Evolutionary conservation across 2,888 invertebrate genomes (phyloP), one percentile per base, ranked within the genome.

Genomic region (Xylophagus ater): DNA sequence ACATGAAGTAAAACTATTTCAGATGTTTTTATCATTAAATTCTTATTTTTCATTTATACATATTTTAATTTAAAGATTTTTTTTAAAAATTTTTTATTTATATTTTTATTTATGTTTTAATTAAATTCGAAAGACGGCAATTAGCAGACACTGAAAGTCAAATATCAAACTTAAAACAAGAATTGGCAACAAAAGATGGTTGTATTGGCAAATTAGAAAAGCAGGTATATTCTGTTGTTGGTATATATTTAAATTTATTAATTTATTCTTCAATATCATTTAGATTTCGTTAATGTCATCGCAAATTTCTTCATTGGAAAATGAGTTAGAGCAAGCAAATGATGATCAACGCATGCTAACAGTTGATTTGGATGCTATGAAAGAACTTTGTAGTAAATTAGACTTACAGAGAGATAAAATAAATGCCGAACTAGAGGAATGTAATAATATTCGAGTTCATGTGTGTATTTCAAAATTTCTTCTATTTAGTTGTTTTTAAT

Each of bases 331-430:
- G 13, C 73, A 74, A 48, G 61, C 74, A 38, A 67, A 65, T 40
- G 72, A 73, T 28, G 73, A 72, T 45, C 66, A 73, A 34, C 66
- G 68, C 29, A 67, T 72, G 36, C 65, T 74, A 8, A 78, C 79
- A 49, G 70, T 70, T n/a, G 78, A 79, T 51, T 53, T 78, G 24
- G 61, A 62, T 31, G 70, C 73, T 10, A 65, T 73, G 34, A 69
- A 73, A 47, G 74, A 77, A 46, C 57, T 78, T 18, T 76, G 76
- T 49, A 62, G 71, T 53, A 70, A 72, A 65, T 53, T 82, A 54
- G 73, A 84, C 62, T 71, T 71, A 58, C 71, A 83, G 65, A 76
- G 80, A 56, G 73, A 81, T 52, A 69, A 70, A 58, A 58, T 78
- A 2, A 60, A 69, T 47, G 66, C 68, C n/a, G 72, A 75, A 45